Evolutionary conservation across 2,888 invertebrate species (phyloP).

Genomic region (Teinopalpus imperialis): DNA sequence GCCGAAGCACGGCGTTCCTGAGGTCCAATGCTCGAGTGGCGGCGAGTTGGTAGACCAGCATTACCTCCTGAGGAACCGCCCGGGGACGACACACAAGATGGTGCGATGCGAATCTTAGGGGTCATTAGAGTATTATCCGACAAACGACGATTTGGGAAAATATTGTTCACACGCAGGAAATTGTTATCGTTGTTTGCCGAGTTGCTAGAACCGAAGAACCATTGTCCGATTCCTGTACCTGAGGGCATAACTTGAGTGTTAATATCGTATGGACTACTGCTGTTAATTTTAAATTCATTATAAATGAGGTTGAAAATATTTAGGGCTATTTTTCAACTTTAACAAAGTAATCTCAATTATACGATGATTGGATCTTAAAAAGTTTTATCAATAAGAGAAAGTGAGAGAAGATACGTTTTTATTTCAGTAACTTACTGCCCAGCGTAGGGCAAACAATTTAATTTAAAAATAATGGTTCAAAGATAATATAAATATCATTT

Average conservation of each 20-base stretch:
- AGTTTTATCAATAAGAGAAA: neutral
- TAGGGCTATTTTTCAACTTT: neutral
- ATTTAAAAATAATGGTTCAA: too few relatives aligned
- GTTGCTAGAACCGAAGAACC: conserved; percentile 93
- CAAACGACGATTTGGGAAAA: conserved; percentile 92
- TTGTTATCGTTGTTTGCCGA: conserved; percentile 91
- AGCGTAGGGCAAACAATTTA: too few relatives aligned
- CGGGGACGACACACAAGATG: conserved; percentile 93
- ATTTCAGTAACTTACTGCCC: too few relatives aligned
- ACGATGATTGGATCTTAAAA: neutral
- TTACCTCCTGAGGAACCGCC: conserved; percentile 87
- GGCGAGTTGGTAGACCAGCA: conserved; percentile 90
- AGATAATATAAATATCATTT: too few relatives aligned
- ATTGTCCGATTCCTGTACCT: conserved; percentile 84
- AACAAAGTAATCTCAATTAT: conserved; percentile 6
- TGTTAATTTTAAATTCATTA: too few relatives aligned
- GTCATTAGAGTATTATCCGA: conserved; percentile 96
- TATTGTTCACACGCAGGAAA: conserved; percentile 91
- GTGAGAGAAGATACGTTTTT: too few relatives aligned
- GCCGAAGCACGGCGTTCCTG: conserved; percentile 93
- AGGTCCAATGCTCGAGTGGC: conserved; percentile 95
- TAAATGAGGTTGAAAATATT: neutral
- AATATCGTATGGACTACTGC: too few relatives aligned
- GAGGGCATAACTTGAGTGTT: too few relatives aligned
- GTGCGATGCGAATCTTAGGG: conserved; percentile 93